Percentiles rank a stretch among this genome's conserved stretches.
These are phyloP conservation scores for Nemopilema nomurai DNA, from an alignment of 30 jellyfish, hydroid and myxozoan species.

Conservation along the genomic window DNA sequence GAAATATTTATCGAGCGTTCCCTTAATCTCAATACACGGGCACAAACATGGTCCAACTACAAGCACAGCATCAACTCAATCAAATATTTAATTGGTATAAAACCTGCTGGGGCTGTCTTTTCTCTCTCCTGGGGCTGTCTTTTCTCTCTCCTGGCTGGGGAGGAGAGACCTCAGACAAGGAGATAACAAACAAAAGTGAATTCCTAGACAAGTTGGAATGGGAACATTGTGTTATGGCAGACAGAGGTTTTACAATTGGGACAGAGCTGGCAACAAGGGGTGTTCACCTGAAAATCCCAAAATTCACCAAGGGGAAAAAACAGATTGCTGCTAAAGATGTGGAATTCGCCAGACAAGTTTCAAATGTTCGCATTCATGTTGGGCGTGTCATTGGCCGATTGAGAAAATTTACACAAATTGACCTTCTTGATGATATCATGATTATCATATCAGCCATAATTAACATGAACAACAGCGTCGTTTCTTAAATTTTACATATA, in stretches of 20 bases:
- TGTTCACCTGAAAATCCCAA: constrained; percentile 58
- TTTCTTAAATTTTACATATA: too few relatives aligned
- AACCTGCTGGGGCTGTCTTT: constrained; percentile 77
- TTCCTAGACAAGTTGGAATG: constrained; percentile 41
- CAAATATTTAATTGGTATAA: constrained; percentile 59
- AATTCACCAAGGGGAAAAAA: constrained; percentile 68
- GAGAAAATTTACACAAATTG: constrained; percentile 58
- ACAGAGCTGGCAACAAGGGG: constrained; percentile 68
- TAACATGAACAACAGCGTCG: constrained; percentile 52
- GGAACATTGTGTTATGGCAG: constrained; percentile 77
- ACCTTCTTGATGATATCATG: too few relatives aligned
- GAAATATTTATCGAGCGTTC: constrained; percentile 42
- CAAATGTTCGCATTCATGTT: constrained; percentile 74
- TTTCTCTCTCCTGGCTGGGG: too few relatives aligned
- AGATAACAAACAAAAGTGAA: constrained; percentile 51
- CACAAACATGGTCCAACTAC: constrained; percentile 45
- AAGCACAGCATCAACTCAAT: constrained; percentile 58
- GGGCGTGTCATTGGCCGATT: constrained; percentile 70
- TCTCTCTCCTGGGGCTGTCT: constrained; percentile 69
- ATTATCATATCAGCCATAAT: constrained; percentile 37
- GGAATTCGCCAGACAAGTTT: constrained; percentile 36
- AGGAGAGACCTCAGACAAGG: constrained; percentile 72
- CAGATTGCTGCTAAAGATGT: constrained; percentile 71
- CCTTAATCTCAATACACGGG: constrained; percentile 3
- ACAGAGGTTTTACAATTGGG: constrained; percentile 65